A percentile compares a stretch with the other conserved stretches of the same genome.
phyloP scores from a whole-genome alignment of 1,140 invertebrate species.

The Asobara japonica region DNA sequence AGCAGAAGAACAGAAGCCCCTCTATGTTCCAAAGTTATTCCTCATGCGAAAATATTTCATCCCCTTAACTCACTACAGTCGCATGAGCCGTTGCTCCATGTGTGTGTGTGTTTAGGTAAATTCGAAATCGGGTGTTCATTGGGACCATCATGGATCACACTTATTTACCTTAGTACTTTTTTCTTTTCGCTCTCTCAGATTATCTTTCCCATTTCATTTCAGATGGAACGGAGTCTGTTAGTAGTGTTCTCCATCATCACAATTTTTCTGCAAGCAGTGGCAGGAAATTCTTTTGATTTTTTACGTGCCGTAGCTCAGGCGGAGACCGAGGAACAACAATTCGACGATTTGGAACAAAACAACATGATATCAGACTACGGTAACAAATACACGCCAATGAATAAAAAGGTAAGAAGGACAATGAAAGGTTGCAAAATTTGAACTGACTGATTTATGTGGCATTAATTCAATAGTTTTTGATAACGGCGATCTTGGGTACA shows the following conservation, averaged over 20 bases:
- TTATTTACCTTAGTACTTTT: neutral
- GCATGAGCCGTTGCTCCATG: too few species aligned
- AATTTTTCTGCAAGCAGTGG: neutral
- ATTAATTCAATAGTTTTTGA: too few species aligned
- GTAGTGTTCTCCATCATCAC: neutral
- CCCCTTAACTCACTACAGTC: too few species aligned
- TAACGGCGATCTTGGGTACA: too few species aligned
- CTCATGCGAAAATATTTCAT: too few species aligned
- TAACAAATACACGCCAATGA: neutral
- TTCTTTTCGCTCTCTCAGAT: neutral
- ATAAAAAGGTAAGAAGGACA: neutral
- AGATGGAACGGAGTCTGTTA: slow-evolving; percentile 7
- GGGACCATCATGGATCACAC: too few species aligned
- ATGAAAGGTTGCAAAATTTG: neutral
- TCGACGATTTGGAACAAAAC: slow-evolving; percentile 1
- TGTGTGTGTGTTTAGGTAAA: too few species aligned
- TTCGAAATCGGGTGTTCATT: too few species aligned
- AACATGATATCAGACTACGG: neutral
- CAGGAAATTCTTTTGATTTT: neutral
- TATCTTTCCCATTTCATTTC: neutral
- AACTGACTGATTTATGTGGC: neutral
- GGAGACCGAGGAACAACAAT: neutral
- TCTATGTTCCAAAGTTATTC: too few species aligned
- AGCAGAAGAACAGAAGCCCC: too few species aligned
- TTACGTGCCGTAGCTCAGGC: neutral